Base-by-base conservation (phyloP, 2,113 vertebrate genomes). In the Carassius auratus region DNA sequence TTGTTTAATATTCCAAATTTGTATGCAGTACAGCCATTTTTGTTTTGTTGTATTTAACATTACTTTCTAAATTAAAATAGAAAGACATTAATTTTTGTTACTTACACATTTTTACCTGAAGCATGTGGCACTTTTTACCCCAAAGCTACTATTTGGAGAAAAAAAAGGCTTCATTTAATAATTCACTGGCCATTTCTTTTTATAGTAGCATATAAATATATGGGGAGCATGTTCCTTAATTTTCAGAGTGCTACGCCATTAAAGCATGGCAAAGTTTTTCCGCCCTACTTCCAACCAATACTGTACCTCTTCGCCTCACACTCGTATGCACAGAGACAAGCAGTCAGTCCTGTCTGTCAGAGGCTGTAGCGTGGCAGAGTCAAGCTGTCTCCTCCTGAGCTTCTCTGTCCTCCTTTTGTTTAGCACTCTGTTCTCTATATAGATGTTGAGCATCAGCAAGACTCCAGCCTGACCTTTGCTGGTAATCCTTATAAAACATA, bases 401-500 rank as follows among this genome's bases (percentile, higher is more conserved):
- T 68, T 76, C 57, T 78, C 59, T 55, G 3, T 52, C 66, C 17
- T 76, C 33, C 38, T 33, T 69, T 71, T 71, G 48, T 69, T 71
- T 42, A 7, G 21, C 61, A 9, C 21, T 68, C 62, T 85, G 57
- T 55, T 64, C 82, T 75, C 57, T 61, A 80, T 19, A 38, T 38
- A 64, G n/a, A 52, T 76, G 76, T 77, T 76, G 77, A 61, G 55
- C 61, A 57, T 84, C 50, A 50, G 59, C 45, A 82, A 82, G 55
- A 66, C 66, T 82, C 81, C 73, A 48, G 30, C 50, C 77, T 82
- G 85, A 89, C 77, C 85, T 73, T 82, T 75, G 71, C 66, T 14
- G 85, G 48, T 85, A 85, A 85, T 85, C 50, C 79, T 77, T 73
- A 77, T 87, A 77, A 85, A 86, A 83, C 82, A 87, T 85, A 81